Percentiles rank a stretch among this genome's conserved stretches.
phyloP scores from a whole-genome alignment of 2,888 invertebrate species.

The Agrotis exclamationis region DNA sequence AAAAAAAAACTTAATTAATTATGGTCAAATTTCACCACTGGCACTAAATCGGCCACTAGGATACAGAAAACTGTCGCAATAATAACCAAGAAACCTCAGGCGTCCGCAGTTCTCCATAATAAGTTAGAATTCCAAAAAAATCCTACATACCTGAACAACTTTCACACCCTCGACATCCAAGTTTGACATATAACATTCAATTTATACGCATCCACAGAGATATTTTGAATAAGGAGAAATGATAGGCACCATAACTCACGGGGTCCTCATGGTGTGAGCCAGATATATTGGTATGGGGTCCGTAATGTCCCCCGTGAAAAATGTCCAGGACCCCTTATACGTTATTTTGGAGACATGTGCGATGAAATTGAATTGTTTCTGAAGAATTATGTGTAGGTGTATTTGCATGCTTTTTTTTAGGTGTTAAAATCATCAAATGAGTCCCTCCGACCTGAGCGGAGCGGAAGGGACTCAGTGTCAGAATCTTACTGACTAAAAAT shows the following conservation, averaged over 20 bases:
- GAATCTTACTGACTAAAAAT: too few species aligned
- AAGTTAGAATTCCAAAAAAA: too few species aligned
- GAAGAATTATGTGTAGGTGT: slow-evolving; percentile 44
- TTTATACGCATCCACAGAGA: slow-evolving; percentile 74
- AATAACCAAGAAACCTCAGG: too few species aligned
- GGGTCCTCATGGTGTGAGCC: slow-evolving; percentile 65
- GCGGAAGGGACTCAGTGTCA: too few species aligned
- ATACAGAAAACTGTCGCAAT: too few species aligned
- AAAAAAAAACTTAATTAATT: too few species aligned
- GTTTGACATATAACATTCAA: slow-evolving; percentile 64
- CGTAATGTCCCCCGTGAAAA: slow-evolving; percentile 63
- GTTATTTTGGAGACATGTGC: slow-evolving; percentile 57
- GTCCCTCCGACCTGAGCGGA: too few species aligned
- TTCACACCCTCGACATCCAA: background rate
- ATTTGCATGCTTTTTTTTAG: background rate
- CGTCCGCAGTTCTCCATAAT: too few species aligned
- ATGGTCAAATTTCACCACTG: too few species aligned
- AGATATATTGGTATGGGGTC: slow-evolving; percentile 67
- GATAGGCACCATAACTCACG: slow-evolving; percentile 76
- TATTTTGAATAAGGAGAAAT: slow-evolving; percentile 73
- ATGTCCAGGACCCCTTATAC: slow-evolving; percentile 48
- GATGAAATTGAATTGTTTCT: slow-evolving; percentile 51
- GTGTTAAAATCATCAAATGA: background rate
- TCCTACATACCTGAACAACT: too few species aligned
- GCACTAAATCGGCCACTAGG: too few species aligned